Base-by-base conservation (phyloP, 2,888 invertebrate genomes). In the Galeruca laticollis region DNA sequence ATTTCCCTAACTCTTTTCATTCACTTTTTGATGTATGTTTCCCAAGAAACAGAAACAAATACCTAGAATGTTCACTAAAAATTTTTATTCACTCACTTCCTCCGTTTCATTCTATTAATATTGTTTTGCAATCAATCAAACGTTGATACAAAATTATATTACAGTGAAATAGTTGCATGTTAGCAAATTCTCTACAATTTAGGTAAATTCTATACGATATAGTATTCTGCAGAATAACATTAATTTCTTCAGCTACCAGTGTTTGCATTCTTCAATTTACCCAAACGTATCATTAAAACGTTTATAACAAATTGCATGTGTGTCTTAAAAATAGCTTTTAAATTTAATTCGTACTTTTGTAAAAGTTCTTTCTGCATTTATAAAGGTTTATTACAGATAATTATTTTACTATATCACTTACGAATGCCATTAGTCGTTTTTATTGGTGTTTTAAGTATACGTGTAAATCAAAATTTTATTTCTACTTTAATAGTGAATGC, bases 181-280 rank as follows among this genome's bases (percentile, higher is more conserved):
- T 35, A 31, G 57, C 35, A 59, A 66, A 59, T 66, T 60, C 43
- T 49, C 47, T 33, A 31, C 49, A 59, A 57, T 59, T 65, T 59
- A 59, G 15, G 9, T 13, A 33, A 33, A 21, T 47, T 65, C 49
- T 21, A 35, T 47, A 59, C 21, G 49, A 26, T 26, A 26, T 26
- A 51, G n/a, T n/a, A n/a, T n/a, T n/a, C n/a, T 20, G 49, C 47
- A 59, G 49, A 59, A 66, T 66, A 37, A 60, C 51, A 66, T 65
- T 47, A 33, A 65, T 66, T 37, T 66, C 66, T 66, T 51, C 26
- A 51, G 49, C 66, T 66, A 66, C 59, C 59, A 60, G 60, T 51
- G 66, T 60, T 66, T 51, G 66, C 59, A 60, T 65, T 65, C 57
- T 57, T 57, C 21, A 15, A 47, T 18, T 15, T 10, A 57, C n/a